Base-by-base conservation (phyloP, 2,113 vertebrate species). In the Hypanus sabinus region DNA sequence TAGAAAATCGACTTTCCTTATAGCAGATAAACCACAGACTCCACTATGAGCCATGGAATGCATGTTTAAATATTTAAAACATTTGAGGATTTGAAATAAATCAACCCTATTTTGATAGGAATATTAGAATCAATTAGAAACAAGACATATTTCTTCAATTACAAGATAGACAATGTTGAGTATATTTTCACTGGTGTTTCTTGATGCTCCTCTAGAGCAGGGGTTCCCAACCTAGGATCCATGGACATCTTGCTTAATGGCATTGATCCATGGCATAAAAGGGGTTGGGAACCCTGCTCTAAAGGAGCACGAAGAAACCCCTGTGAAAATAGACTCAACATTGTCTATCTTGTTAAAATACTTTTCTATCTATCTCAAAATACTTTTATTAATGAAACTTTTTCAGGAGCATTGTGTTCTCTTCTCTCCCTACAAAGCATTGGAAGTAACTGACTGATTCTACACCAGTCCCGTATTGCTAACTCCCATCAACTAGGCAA, bases 71-170 rank as follows among this genome's bases (percentile, higher is more conserved):
- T n/a, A 90, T 33, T 90, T 90, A 68, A 90, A 90, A 65, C n/a
- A 90, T 90, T 90, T 90, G 62, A 90, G 33, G 60, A 90, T n/a
- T 68, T 90, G 85, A 90, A 33, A 18, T 65, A 62, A 90, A 90
- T 65, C 14, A 1, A 62, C 57, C 57, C 57, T 27, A 62, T 65
- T 90, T 90, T 90, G 14, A 33, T 36, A 22, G 16, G 85, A 16
- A 90, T 20, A 65, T 90, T 65, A 62, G 57, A 65, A 33, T 33
- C 33, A 90, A 12, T 16, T 88, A 20, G n/a, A 65, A 65, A 90
- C 62, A 8, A 2, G 16, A 65, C 18, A 20, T 65, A 36, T 33
- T 33, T 14, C 30, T 90, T 60, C 60, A 90, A 33, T 65, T 65
- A 12, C 60, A 68, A n/a, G 27, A 65, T 60, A 62, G 4, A n/a